Percentiles rank a stretch among this genome's conserved stretches.
Conservation (phyloP, 1,140 invertebrate species). For the Heliconius hewitsoni region DNA sequence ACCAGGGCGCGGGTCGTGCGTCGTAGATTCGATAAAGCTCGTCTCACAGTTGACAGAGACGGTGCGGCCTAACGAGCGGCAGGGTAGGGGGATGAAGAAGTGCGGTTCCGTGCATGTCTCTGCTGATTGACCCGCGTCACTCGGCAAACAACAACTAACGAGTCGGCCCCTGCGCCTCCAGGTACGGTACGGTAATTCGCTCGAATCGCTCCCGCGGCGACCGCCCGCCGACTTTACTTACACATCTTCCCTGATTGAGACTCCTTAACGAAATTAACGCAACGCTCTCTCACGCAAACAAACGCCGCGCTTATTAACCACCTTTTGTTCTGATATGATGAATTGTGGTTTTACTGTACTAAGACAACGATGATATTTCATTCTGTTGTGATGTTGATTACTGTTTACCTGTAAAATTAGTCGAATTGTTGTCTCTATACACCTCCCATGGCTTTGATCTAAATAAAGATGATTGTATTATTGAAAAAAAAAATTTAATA, state of each 20-base stretch:
- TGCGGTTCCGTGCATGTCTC: conserved; percentile 86
- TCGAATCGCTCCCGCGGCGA: conserved; percentile 73
- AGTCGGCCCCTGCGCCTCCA: conserved; percentile 80
- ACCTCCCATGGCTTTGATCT: conserved; percentile 25
- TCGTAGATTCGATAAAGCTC: conserved; percentile 81
- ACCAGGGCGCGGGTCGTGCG: conserved; percentile 74
- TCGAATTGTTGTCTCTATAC: conserved; percentile 45
- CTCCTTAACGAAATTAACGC: conserved; percentile 80
- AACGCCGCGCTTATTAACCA: conserved; percentile 61
- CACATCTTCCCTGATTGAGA: conserved; percentile 77
- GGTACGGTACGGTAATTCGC: conserved; percentile 76
- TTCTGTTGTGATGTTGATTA: conserved; percentile 59
- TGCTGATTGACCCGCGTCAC: conserved; percentile 84
- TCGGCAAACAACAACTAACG: conserved; percentile 81
- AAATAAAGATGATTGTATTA: background rate
- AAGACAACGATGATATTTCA: conserved; percentile 69
- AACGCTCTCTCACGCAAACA: conserved; percentile 75
- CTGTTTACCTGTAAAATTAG: conserved; percentile 65
- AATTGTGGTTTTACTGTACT: conserved; percentile 68
- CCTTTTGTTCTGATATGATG: conserved; percentile 78
- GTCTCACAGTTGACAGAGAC: conserved; percentile 78
- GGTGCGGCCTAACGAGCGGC: conserved; percentile 75
- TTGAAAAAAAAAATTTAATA: background rate
- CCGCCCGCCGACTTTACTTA: conserved; percentile 68
- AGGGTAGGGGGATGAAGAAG: conserved; percentile 79